Conservation (phyloP, 2,113 vertebrate species). For the Natator depressus region DNA sequence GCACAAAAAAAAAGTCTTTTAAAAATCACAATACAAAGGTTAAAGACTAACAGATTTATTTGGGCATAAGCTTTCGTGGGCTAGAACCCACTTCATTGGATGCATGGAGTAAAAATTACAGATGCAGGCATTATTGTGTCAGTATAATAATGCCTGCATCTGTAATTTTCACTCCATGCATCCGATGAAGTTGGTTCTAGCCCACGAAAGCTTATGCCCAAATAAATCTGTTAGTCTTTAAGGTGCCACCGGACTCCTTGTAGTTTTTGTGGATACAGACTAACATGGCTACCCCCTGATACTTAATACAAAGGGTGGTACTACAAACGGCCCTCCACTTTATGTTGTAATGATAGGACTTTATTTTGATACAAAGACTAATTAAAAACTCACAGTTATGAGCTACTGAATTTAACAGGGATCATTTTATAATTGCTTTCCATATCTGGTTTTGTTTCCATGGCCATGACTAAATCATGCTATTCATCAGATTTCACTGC, state of each 20-base stretch:
- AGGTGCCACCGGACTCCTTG: no score
- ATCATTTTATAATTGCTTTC: conserved; percentile 20
- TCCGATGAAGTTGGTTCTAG: no score
- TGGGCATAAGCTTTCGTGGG: no score
- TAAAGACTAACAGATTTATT: neutral
- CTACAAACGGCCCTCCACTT: neutral
- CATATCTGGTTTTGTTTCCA: neutral
- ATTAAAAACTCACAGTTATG: neutral
- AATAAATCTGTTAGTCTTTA: no score
- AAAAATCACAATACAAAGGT: neutral
- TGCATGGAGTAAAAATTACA: no score
- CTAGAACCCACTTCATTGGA: no score
- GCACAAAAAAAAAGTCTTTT: neutral
- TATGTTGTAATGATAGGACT: neutral
- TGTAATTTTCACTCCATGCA: no score
- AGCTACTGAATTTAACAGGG: neutral
- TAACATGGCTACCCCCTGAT: no score
- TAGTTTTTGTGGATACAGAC: no score
- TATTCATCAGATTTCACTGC: neutral
- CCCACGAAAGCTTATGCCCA: no score
- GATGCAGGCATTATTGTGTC: no score
- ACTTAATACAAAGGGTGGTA: neutral
- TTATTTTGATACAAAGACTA: conserved; percentile 10
- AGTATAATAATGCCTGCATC: no score
- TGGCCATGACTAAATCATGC: neutral